These are phyloP conservation scores for Drosophila histrio DNA, from an alignment of 2,888 invertebrate species.

Conservation along the genomic window DNA sequence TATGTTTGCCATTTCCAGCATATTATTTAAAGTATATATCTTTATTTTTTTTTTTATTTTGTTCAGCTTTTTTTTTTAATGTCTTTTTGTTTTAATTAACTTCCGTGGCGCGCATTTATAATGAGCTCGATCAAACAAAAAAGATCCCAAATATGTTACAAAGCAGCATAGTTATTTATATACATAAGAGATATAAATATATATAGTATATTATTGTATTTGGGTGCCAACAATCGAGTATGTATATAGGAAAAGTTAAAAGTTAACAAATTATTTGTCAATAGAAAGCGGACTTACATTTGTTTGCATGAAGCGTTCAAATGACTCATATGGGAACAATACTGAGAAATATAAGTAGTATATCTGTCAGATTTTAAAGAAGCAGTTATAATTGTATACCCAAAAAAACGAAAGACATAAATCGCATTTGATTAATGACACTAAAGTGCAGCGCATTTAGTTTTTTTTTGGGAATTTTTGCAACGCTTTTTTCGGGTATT, in stretches of 20 bases:
- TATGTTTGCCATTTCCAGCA: conserved; percentile 47
- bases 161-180: not conserved
- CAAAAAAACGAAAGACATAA: conserved; percentile 49
- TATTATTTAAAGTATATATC: conserved; percentile 44
- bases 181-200: not conserved
- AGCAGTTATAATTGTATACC: conserved; percentile 1
- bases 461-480: conserved; percentile 37
- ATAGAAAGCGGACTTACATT: conserved; percentile 60
- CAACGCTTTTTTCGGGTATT: conserved; percentile 32
- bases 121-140: conserved; percentile 51
- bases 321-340: conserved; percentile 35
- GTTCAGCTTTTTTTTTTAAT: conserved; percentile 50
- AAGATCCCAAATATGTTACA: conserved; percentile 31
- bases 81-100: conserved; percentile 63
- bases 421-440: conserved; percentile 60
- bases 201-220: no score
- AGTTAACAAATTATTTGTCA: conserved; percentile 22
- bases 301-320: conserved; percentile 24
- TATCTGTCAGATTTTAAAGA: conserved; percentile 8
- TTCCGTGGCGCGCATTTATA: conserved; percentile 65
- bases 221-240: conserved; percentile 1
- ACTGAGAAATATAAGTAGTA: conserved; percentile 7
- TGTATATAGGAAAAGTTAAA: conserved; percentile 33
- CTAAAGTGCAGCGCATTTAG: conserved; percentile 41
- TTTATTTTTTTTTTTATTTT: conserved; percentile 21